Base-by-base conservation (phyloP, 2,797 vertebrate genomes). In the Paramormyrops hopkinsi region DNA sequence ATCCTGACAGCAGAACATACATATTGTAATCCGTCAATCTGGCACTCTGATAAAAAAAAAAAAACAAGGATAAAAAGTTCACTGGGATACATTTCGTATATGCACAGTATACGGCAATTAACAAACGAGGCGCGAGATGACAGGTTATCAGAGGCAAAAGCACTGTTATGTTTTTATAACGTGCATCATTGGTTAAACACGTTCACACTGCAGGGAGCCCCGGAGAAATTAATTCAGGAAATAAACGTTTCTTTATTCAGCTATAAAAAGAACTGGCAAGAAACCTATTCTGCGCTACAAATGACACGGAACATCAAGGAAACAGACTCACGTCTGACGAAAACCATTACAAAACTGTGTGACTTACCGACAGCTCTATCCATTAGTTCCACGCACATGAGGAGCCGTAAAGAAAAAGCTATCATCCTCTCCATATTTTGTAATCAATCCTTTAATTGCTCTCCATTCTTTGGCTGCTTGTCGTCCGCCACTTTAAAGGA, bases 401-500 rank as follows among this genome's bases (percentile, higher is more conserved):
- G 93, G 54, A 94, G 89, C 90, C 92, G 93, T 90, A 94, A 92
- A 90, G 90, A 33, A 65, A 93, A 91, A 46, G 92, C 89, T 92
- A 91, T 93, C 95, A 95, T 95, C 92, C 94, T 95, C 90, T 90
- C 90, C 87, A 37, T 91, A 90, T 91, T 92, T 92, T 88, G 87
- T 65, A 87, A 54, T 37, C 89, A 90, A 65, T 89, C 88, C 87
- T 90, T 91, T 90, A 93, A 90, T 91, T 88, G 50, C 1, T 56
- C 91, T 89, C 89, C 88, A 89, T 88, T 88, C 86, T 54, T 88
- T 54, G 50, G 84, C 69, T 88, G 84, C 87, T 87, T 79, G 89
- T 91, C 89, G 91, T 91, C 91, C 91, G 89, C 89, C 87, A 91
- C 89, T 90, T 69, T 85, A 91, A 89, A 89, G 89, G 86, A 85